A percentile compares a stretch with the other conserved stretches of the same genome.
Conservation (phyloP, 2,113 vertebrate species). For the Lamprotornis superbus region DNA sequence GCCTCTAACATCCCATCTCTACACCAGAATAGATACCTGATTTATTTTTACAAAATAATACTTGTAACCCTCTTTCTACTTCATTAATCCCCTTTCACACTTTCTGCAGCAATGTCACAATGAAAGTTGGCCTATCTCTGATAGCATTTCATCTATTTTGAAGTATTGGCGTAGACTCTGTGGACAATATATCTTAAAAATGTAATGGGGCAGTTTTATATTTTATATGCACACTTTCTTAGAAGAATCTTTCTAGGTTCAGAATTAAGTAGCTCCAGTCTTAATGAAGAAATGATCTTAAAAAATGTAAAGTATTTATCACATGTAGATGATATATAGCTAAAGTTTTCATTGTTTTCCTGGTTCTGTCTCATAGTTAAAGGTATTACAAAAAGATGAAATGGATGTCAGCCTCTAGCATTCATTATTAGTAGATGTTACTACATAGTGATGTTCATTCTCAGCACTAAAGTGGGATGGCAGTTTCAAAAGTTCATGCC, state of each 20-base stretch:
- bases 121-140: slow-evolving; percentile 49
- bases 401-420: neutral
- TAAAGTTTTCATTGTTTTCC: neutral
- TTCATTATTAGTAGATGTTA: neutral
- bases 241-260: neutral
- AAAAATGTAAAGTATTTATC: slow-evolving; percentile 1
- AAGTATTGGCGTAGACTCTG: slow-evolving; percentile 35
- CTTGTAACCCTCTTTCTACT: slow-evolving; percentile 50
- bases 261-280: neutral
- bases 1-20: slow-evolving; percentile 64
- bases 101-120: slow-evolving; percentile 56
- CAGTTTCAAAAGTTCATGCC: neutral
- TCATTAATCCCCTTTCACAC: slow-evolving; percentile 26
- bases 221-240: neutral
- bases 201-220: neutral
- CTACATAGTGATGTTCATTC: neutral
- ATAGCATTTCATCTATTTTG: slow-evolving; percentile 28
- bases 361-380: neutral
- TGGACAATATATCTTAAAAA: slow-evolving; percentile 7
- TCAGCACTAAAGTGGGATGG: neutral
- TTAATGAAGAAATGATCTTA: neutral
- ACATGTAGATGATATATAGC: neutral
- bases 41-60: slow-evolving; percentile 67
- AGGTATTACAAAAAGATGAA: neutral
- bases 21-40: slow-evolving; percentile 83